phyloP scores from a whole-genome alignment of 2,888 invertebrate species.

The Cosmia trapezina region DNA sequence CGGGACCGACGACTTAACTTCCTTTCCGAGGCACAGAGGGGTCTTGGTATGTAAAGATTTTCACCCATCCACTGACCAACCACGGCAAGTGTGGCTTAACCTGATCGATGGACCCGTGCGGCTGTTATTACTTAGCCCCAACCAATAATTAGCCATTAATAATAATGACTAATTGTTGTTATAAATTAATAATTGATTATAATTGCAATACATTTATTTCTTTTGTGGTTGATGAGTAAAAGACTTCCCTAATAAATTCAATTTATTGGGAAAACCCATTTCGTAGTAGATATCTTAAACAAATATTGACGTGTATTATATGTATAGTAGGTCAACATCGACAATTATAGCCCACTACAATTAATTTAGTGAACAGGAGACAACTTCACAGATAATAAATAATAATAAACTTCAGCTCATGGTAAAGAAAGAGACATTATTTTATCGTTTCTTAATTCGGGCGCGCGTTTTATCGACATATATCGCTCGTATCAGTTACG shows the following conservation, averaged over 20 bases:
- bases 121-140: too few relatives aligned
- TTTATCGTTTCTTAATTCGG: conserved; percentile 65
- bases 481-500: conserved; percentile 64
- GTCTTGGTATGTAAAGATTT: too few relatives aligned
- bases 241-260: not conserved
- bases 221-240: conserved; percentile 15
- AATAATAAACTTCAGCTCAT: conserved; percentile 41
- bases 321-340: conserved; percentile 34
- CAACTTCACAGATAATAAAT: conserved; percentile 42
- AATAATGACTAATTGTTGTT: conserved; percentile 1
- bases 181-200: not conserved
- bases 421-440: conserved; percentile 18
- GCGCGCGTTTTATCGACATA: conserved; percentile 58
- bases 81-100: too few relatives aligned
- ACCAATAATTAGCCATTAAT: too few relatives aligned
- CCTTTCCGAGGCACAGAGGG: too few relatives aligned
- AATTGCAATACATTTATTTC: not conserved
- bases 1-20: too few relatives aligned
- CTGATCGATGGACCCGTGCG: too few relatives aligned
- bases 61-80: too few relatives aligned
- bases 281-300: not conserved
- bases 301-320: conserved; percentile 25
- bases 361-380: conserved; percentile 26
- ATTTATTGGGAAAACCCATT: not conserved
- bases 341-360: conserved; percentile 31